Conservation (phyloP, 2,888 invertebrate species). For the Metellina segmentata region DNA sequence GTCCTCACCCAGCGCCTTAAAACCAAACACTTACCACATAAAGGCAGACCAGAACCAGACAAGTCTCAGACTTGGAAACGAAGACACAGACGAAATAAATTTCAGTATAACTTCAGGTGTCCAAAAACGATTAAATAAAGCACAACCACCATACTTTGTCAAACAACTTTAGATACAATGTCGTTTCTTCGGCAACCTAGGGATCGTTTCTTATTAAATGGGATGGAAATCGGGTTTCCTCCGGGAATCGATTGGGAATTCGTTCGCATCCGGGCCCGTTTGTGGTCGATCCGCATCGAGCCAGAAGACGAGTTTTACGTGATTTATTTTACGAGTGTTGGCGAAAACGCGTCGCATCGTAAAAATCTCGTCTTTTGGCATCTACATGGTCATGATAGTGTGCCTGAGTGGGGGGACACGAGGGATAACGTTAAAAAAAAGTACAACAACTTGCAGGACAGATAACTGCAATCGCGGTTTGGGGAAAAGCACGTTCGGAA, state of each 20-base stretch:
- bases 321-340: slow-evolving; percentile 50
- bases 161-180: no score
- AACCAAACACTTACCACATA: no score
- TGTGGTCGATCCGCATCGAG: background rate
- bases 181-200: no score
- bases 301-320: slow-evolving; percentile 13
- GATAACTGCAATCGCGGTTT: no score
- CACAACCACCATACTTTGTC: no score
- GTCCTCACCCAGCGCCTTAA: no score
- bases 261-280: background rate
- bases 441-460: background rate
- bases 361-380: slow-evolving; percentile 27
- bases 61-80: no score
- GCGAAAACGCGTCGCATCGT: slow-evolving; percentile 26
- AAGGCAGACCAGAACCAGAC: no score
- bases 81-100: no score
- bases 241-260: background rate
- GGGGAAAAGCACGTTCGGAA: no score
- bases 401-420: background rate
- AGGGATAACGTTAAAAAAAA: background rate
- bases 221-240: background rate
- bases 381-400: slow-evolving; percentile 6
- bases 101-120: no score
- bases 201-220: background rate
- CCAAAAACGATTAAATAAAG: no score